Conservation (phyloP, 2,888 invertebrate species). For the Pachliopta kotzebuea region DNA sequence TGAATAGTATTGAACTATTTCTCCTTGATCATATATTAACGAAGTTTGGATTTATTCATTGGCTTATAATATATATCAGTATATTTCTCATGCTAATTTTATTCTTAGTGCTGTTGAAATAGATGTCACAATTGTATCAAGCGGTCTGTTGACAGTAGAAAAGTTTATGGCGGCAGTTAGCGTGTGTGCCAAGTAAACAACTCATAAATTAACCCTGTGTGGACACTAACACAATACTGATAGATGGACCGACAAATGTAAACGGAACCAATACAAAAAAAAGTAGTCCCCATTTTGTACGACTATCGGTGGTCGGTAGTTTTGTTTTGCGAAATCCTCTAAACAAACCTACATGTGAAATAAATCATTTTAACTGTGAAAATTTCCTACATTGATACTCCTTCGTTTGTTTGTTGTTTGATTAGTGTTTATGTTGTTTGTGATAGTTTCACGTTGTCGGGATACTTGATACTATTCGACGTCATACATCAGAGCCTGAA, state of each 20-base stretch:
- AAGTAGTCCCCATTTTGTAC: slow-evolving; percentile 32
- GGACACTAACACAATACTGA: slow-evolving; percentile 40
- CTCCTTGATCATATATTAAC: neutral
- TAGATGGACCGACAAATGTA: slow-evolving; percentile 44
- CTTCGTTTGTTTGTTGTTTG: neutral
- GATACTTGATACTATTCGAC: too few relatives aligned
- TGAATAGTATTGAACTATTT: neutral
- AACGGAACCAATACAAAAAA: slow-evolving; percentile 46
- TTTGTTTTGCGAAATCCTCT: slow-evolving; percentile 22
- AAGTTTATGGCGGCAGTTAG: slow-evolving; percentile 46
- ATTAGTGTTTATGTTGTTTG: too few relatives aligned
- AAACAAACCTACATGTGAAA: neutral
- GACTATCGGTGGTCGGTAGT: neutral
- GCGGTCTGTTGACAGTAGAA: slow-evolving; percentile 38
- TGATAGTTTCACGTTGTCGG: too few relatives aligned
- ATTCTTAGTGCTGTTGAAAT: neutral
- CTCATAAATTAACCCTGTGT: slow-evolving; percentile 53
- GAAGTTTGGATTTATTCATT: neutral
- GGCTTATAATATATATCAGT: neutral
- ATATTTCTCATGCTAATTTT: neutral
- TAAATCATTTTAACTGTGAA: slow-evolving; percentile 1
- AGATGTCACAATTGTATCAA: slow-evolving; percentile 13
- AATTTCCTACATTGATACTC: neutral
- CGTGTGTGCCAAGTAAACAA: slow-evolving; percentile 55
- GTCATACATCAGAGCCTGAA: too few relatives aligned